Percentiles rank a stretch among this genome's conserved stretches.
These are phyloP conservation scores for Gallinago stenura DNA, from an alignment of 2,797 vertebrate genomes.

Conservation along the genomic window DNA sequence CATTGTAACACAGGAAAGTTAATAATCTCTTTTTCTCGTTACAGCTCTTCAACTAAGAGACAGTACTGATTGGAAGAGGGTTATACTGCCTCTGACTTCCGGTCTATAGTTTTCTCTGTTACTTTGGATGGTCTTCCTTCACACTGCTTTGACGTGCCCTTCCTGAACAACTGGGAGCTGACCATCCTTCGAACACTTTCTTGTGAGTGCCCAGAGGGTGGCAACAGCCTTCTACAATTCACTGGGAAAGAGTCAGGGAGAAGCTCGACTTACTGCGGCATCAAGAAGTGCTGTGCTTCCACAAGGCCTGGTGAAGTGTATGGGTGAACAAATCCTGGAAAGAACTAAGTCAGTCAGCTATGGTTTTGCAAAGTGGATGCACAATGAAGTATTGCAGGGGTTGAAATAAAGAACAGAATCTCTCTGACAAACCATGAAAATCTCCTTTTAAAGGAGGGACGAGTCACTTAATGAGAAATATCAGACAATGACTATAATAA, in stretches of 20 bases:
- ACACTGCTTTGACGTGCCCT: neutral
- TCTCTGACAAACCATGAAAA: neutral
- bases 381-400: neutral
- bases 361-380: neutral
- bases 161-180: neutral
- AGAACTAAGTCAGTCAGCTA: neutral
- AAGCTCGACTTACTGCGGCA: neutral
- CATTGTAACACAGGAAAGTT: neutral
- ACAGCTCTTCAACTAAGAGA: neutral
- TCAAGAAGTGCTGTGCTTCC: neutral
- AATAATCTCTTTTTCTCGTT: slow-evolving; percentile 14
- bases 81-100: neutral
- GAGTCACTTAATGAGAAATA: neutral
- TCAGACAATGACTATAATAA: neutral
- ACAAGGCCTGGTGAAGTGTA: neutral
- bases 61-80: neutral
- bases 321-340: neutral
- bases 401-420: neutral
- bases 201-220: neutral
- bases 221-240: slow-evolving; percentile 19
- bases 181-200: neutral
- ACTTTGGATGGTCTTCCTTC: neutral
- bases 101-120: neutral
- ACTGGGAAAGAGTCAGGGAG: neutral
- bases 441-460: neutral